Evolutionary conservation across 1,140 invertebrate genomes (phyloP), one percentile per base, ranked within the genome.

Genomic region (Himalopsyche phryganea): DNA sequence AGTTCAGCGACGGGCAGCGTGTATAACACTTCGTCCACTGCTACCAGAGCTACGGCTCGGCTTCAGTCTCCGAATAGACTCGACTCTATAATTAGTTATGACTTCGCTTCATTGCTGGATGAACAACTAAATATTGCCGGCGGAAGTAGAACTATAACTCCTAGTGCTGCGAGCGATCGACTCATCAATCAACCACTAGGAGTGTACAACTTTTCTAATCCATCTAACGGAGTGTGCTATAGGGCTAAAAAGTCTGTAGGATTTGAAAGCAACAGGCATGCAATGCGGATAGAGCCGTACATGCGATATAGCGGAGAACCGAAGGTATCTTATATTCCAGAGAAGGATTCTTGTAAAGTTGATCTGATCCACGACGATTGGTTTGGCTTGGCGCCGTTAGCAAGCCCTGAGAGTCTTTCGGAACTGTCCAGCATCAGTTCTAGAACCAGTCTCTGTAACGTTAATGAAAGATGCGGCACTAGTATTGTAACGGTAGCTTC

Each of bases 381-480:
- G 79, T 80, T 82, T 63, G 81, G 82, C 1, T 72, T 86, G 15
- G 91, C 91, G 0, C 91, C 91, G 0, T 68, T 94, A 15, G 91
- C 91, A 1, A 90, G 89, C 19, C 91, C 91, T 1, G 91, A 94
- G 70, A 92, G 88, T 1, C 69, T 92, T 1, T 92, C 89, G 0
- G 89, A 92, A 70, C 81, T 88, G 4, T 91, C 89, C 0, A 85
- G 83, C 63, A 84, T 83, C 23, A 80, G 77, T 54, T 82, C 81
- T 6, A 69, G 78, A 56, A 73, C 74, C 32, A 81, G 77, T 62
- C 50, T 77, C 38, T 69, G 69, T 44, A 70, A 73, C 47, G 70
- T 67, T 51, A 71, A 75, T 14, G 72, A 76, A 40, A 65, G 66
- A 14, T 73, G 71, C 55, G 58, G 69, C 68, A 74, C 54, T 61